Base-by-base conservation (phyloP, 1,140 invertebrate species). In the Saccostrea cuccullata region DNA sequence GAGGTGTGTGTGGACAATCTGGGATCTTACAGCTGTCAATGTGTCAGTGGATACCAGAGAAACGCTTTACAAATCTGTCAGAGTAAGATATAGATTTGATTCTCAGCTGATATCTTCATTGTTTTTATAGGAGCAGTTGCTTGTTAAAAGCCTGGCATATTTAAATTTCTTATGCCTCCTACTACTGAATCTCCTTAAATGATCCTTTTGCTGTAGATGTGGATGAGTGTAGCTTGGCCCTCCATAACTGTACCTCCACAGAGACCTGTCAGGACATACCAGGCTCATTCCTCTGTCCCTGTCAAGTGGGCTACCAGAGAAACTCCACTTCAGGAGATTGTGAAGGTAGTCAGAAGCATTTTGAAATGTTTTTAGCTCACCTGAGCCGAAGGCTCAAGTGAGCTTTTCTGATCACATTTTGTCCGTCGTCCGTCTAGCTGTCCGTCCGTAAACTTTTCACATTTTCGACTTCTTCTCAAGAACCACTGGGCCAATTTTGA, bases 201-300 rank as follows among this genome's bases (percentile, higher is more conserved):
- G 26, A n/a, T 55, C 20, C 5, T 84, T 84, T 84, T 84, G 12
- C 55, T 40, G 64, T 60, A 85, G 84, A 85, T 60, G 30, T 85
- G 36, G 84, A 85, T 64, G 84, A 85, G 36, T 85, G 84, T 85
- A 30, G 30, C n/a, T 64, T 26, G 17, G 56, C 55, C 9, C 36
- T 40, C 8, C 9, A 85, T 40, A 85, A 67, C 84, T 85, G 84
- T 67, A 40, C 56, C 11, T 8, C 56, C 15, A 40, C 23, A 20
- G 56, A 60, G 23, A 40, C 11, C 20, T 98, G 98, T 95, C 96
- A 96, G 87, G 98, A 98, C 95, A 97, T 97, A 36, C 96, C 96
- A 86, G 98, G 98, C 70, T 97, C 97, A 90, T 98, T 98, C 95
- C 96, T 96, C 83, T 98, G 98, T 94, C 95, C 96, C 13, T 98